These are phyloP conservation scores for Notodromas monacha DNA, from an alignment of 2,888 invertebrate genomes.

Conservation along the genomic window DNA sequence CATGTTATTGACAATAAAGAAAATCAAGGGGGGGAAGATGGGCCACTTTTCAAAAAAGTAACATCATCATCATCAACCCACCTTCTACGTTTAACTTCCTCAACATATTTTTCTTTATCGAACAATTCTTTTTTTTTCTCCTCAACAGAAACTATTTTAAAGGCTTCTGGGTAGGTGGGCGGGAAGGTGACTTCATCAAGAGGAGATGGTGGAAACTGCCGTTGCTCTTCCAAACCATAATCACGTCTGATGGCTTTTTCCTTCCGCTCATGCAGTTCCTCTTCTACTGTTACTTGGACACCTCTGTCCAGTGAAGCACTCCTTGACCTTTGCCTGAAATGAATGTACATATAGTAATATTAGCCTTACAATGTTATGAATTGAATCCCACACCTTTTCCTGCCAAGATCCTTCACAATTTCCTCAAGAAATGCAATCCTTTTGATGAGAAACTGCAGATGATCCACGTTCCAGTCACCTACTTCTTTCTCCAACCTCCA, in stretches of 20 bases:
- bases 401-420: constrained; percentile 4
- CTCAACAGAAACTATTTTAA: constrained; percentile 4
- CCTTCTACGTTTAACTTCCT: constrained; percentile 4
- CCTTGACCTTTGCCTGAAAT: constrained; percentile 4
- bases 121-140: constrained; percentile 4
- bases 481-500: constrained; percentile 4
- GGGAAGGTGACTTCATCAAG: constrained; percentile 4
- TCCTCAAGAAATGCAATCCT: constrained; percentile 4
- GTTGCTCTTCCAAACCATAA: constrained; percentile 4
- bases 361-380: constrained; percentile 4
- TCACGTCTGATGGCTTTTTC: constrained; percentile 4
- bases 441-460: constrained; percentile 4
- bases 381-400: constrained; percentile 4
- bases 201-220: constrained; percentile 4
- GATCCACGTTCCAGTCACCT: constrained; percentile 4
- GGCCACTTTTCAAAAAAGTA: constrained; percentile 4
- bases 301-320: constrained; percentile 4
- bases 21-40: constrained; percentile 4
- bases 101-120: constrained; percentile 4
- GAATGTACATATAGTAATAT: constrained; percentile 4
- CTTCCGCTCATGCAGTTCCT: constrained; percentile 4
- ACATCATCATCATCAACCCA: constrained; percentile 4
- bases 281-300: constrained; percentile 4
- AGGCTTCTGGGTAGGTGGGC: constrained; percentile 4
- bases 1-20: constrained; percentile 4